phyloP scores from a whole-genome alignment of 2,888 invertebrate species.

The Ecliptopera silaceata region DNA sequence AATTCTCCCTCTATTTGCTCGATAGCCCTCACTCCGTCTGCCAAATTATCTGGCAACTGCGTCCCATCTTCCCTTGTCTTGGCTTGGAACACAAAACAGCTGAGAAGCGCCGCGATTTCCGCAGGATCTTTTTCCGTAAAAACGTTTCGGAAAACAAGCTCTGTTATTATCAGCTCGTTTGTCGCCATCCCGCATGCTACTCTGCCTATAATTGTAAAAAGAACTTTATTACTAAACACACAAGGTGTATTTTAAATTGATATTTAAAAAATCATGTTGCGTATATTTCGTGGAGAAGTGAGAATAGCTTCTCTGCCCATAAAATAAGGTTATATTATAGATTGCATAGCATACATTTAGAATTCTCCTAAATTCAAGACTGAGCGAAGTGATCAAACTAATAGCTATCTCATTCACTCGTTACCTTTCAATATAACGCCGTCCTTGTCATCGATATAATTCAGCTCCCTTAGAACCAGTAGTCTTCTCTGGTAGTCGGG shows the following conservation, averaged over 20 bases:
- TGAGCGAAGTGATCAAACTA: no score
- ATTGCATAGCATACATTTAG: no score
- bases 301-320: no score
- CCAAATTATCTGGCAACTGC: conserved; percentile 82
- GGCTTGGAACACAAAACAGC: conserved; percentile 96
- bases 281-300: no score
- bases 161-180: conserved; percentile 96
- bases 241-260: not conserved
- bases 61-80: conserved; percentile 84
- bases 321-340: no score
- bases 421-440: conserved; percentile 72
- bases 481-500: conserved; percentile 95
- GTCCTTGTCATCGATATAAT: conserved; percentile 84
- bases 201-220: conserved; percentile 44
- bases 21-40: conserved; percentile 87
- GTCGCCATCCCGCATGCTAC: conserved; percentile 79
- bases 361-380: no score
- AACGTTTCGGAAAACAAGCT: conserved; percentile 94
- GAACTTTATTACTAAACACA: not conserved
- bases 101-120: conserved; percentile 97
- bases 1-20: conserved; percentile 87
- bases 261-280: no score
- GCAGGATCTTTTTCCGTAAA: conserved; percentile 93
- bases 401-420: not conserved
- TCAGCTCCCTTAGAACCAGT: conserved; percentile 88